Evolutionary conservation across 2,113 vertebrate genomes (phyloP), one percentile per base, ranked within the genome.

Genomic region (Mesoclemmys tuberculata): DNA sequence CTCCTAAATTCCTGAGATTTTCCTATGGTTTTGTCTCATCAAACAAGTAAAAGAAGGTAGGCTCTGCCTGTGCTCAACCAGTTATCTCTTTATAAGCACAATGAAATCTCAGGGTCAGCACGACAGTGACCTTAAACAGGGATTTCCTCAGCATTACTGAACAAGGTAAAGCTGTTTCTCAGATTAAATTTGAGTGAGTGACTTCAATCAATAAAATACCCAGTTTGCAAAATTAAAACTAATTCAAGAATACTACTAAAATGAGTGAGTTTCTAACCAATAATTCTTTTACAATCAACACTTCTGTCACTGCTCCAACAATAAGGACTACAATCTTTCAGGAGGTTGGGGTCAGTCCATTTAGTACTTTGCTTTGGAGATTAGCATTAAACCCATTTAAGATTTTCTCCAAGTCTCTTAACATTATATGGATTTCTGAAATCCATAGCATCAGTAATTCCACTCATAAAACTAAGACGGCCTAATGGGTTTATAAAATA

Each of bases 81-180:
- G 75, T 54, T 85, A 85, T 80, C 84, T 85, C 38, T 4, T 92
- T 91, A 81, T 93, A 91, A 91, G 71, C 82, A 96, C 10, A 86
- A 83, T 90, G 85, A 92, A 21, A 81, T 38, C 3, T 14, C 16
- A 58, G 41, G 54, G 91, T 83, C 4, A 0, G 5, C 84, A 22
- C 19, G 6, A 87, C 58, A 81, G 86, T 29, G 49, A 31, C n/a
- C 2, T 44, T 51, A 90, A 90, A 89, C 10, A 92, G 71, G 52
- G 75, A 27, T 85, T 85, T 92, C 88, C 27, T 93, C 93, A 81
- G 77, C 35, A 82, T 31, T 91, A 85, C 88, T 0, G 0, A 81
- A 38, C 79, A 79, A 82, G 81, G 80, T 80, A 93, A 1, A 86
- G 27, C 49, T 29, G 90, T 86, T 58, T 95, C 88, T 94, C 92